Conservation (phyloP, 2,888 invertebrate species). For the Salpingus planirostris region DNA sequence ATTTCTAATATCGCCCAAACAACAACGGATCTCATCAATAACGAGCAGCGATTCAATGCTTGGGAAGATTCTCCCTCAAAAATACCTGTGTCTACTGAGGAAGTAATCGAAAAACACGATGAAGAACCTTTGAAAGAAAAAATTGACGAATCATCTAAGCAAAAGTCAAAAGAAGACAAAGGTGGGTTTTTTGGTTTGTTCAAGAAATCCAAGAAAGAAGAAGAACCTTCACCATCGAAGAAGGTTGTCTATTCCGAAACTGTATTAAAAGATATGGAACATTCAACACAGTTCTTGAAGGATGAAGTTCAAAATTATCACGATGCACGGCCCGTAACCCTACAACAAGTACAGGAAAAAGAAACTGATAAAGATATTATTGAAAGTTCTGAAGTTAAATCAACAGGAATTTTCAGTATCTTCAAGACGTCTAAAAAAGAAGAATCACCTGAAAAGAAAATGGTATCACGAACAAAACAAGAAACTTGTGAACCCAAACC, state of each 20-base stretch:
- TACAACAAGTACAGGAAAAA: no score
- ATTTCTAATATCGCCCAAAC: conserved; percentile 1
- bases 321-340: conserved; percentile 17
- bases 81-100: no score
- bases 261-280: conserved; percentile 7
- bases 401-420: no score
- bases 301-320: conserved; percentile 21
- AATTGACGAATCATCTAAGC: conserved; percentile 14
- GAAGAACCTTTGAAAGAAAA: conserved; percentile 32
- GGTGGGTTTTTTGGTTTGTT: conserved; percentile 10
- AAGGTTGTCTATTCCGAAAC: conserved; percentile 9
- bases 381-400: no score
- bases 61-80: no score
- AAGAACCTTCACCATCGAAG: conserved; percentile 4
- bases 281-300: conserved; percentile 14
- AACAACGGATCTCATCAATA: conserved; percentile 32
- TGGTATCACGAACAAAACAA: no score
- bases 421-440: conserved; percentile 7
- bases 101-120: conserved; percentile 36
- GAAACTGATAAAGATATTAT: conserved; percentile 3
- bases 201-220: conserved; percentile 11
- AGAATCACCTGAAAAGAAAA: conserved; percentile 13
- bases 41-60: conserved; percentile 30
- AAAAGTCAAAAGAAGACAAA: conserved; percentile 15
- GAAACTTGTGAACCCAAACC: conserved; percentile 4